These are phyloP conservation scores for Procavia capensis DNA, from an alignment of 2,113 vertebrate genomes.

Conservation along the genomic window DNA sequence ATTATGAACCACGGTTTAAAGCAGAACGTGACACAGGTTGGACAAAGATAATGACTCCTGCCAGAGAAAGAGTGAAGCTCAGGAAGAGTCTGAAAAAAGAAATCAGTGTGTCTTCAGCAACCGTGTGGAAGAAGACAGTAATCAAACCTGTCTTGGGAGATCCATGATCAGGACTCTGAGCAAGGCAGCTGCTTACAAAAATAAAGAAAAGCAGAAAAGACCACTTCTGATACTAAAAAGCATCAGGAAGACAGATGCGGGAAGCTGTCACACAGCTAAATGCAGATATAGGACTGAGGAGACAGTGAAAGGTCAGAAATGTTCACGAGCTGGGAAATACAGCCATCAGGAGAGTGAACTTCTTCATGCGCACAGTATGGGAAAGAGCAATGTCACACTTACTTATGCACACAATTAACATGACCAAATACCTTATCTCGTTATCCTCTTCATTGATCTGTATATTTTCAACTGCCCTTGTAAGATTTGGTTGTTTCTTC, in stretches of 20 bases:
- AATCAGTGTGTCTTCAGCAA: neutral
- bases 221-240: neutral
- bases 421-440: constrained; percentile 88
- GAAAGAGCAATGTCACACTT: neutral
- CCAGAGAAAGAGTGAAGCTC: neutral
- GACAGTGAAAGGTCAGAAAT: neutral
- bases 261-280: neutral
- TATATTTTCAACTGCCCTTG: constrained; percentile 83
- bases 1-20: neutral
- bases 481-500: constrained; percentile 87
- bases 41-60: neutral
- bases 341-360: neutral
- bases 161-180: neutral
- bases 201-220: neutral
- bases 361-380: no score
- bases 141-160: neutral
- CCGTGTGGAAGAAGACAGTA: neutral
- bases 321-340: neutral
- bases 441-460: constrained; percentile 88
- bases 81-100: neutral
- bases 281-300: neutral
- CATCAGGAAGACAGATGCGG: neutral
- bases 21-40: neutral
- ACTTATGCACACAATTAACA: neutral
- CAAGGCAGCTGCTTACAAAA: neutral